Percentiles rank a stretch among this genome's conserved stretches.
phyloP scores from a whole-genome alignment of 2,113 vertebrate species.

The Sus scrofa region T2T-Sscrofa CM000822.6:52709501-52710000 shows the following conservation, averaged over 20 bases:
- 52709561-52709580: not conserved
- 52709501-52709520: not conserved
- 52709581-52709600: not conserved
- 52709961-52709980: not conserved
- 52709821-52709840: not conserved
- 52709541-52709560: not conserved
- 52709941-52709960: not conserved
- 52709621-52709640: not conserved
- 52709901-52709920: not conserved
- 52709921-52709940: not conserved
- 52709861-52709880: not conserved
- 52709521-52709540: constrained; percentile 8
- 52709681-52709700: not conserved
- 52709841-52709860: not conserved
- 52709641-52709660: not conserved
- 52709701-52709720: not conserved
- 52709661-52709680: not conserved
- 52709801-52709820: not conserved
- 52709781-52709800: not conserved
- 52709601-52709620: not conserved
- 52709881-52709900: not conserved
- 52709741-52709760: not conserved
- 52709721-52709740: not conserved
- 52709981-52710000: not conserved
- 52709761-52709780: not conserved